Evolutionary conservation across 2,113 vertebrate genomes (phyloP), one percentile per base, ranked within the genome.

Genomic region (Charadrius vociferus): DNA sequence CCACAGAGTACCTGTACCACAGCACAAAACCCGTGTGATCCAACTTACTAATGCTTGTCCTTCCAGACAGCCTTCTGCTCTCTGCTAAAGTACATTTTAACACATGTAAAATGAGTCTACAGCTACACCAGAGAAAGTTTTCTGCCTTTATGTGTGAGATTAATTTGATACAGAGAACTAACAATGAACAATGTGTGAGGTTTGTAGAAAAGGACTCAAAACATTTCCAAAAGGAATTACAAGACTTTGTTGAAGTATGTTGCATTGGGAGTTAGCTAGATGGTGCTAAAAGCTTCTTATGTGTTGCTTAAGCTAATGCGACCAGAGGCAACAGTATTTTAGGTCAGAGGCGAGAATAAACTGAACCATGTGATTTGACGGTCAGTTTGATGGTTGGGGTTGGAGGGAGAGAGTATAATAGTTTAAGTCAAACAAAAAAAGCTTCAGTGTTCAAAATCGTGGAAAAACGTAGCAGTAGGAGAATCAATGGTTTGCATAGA

Each of bases 211-310:
- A 14, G 9, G 24, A 47, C 7, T 70, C n/a, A 58, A 73, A 77
- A 58, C 1, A 34, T 50, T 92, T 84, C 43, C 36, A 16, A 58
- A 75, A 65, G 21, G 16, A 10, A 34, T 80, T 53, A 13, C 1
- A 10, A 77, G 68, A 67, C 18, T 81, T n/a, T 26, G 11, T 30
- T 91, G n/a, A 59, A 81, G 17, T 50, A 29, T 29, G 6, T 93
- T 95, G 59, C 78, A 55, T 10, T 78, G 12, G 37, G 47, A 91
- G 3, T 55, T 91, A 91, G 78, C 74, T 96, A 96, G 78, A 85
- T 94, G 90, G 87, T 91, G 93, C 91, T 94, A 95, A 89, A 96
- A 84, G 47, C 68, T 93, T 12, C 18, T 49, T 89, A 21, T 43
- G n/a, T 39, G 39, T 85, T 91, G 8, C 39, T 93, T 56, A 72